These are phyloP conservation scores for Brachirus orientalis DNA, from an alignment of 2,113 vertebrate species.

Conservation along the genomic window DNA sequence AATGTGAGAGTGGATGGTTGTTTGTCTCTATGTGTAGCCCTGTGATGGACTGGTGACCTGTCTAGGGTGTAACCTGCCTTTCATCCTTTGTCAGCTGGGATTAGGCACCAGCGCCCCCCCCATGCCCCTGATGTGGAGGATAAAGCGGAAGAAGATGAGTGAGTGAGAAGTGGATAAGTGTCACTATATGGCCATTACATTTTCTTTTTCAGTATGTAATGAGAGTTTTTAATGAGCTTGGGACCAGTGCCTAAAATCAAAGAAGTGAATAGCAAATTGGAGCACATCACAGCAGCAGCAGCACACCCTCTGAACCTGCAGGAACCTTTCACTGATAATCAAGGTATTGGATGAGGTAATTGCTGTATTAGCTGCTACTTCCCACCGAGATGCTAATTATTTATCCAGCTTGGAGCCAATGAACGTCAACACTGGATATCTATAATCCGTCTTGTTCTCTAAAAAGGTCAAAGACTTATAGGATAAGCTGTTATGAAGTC, in stretches of 20 bases:
- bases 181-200: background rate
- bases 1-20: too few relatives aligned
- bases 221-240: slow-evolving; percentile 13
- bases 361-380: slow-evolving; percentile 59
- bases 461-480: slow-evolving; percentile 6
- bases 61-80: too few relatives aligned
- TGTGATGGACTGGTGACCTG: too few relatives aligned
- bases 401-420: slow-evolving; percentile 29
- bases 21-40: too few relatives aligned
- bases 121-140: too few relatives aligned
- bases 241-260: slow-evolving; percentile 28
- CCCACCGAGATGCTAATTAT: slow-evolving; percentile 62
- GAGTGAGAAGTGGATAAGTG: background rate
- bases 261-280: slow-evolving; percentile 54
- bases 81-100: too few relatives aligned
- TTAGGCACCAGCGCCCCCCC: too few relatives aligned
- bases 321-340: slow-evolving; percentile 63
- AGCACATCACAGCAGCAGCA: slow-evolving; percentile 39
- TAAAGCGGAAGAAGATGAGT: too few relatives aligned
- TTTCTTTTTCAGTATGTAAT: slow-evolving; percentile 28
- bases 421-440: slow-evolving; percentile 24
- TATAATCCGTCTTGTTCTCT: slow-evolving; percentile 6
- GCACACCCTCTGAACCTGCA: slow-evolving; percentile 38
- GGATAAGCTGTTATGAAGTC: slow-evolving; percentile 20
- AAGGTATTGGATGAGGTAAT: slow-evolving; percentile 64